Evolutionary conservation across 64 coral and sea anemone species (phyloP), one percentile per base, ranked within the genome.

Genomic region (Acropora yongei): DNA sequence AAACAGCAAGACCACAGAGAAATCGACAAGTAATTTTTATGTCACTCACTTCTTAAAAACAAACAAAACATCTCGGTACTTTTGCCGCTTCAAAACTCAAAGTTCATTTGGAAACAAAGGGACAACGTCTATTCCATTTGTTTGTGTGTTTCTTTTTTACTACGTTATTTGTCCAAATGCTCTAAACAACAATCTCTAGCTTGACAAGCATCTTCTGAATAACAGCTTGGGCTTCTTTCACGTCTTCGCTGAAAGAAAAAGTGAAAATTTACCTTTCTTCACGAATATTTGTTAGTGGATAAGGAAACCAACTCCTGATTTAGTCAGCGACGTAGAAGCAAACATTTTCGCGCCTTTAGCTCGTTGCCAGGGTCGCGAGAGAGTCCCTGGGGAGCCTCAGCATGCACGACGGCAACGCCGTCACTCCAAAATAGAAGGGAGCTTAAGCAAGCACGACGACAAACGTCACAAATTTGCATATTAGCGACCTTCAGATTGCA

Each of bases 141-240:
- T 71, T 20, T 20, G 2, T 71, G 19, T 39, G 19, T 19, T 5
- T 4, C 13, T 71, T 14, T 39, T 71, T 8, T 39, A 5, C 3
- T 30, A 71, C 19, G 5, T 3, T 1, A 14, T 78, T 61, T 39
- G 1, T 44, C 39, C 30, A 55, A 9, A 82, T 43, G 12, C 17
- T 72, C 48, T 5, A 85, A 49, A 17, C 11, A 17, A 72, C 63
- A 49, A 85, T 45, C 3, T 85, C 63, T 49, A 85, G 68, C 43
- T 69, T 85, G 82, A 44, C 69, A 18, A 85, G 63, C 3, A 85
- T 10, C 6, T 0, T 85, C 46, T 85, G 82, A 8, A 72, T 18
- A 16, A 30, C 43, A 1, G 18, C 16, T 71, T 65, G 42, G 41
- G 65, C 82, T 5, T 18, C 43, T 85, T 85, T n/a, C n/a, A 85